These are phyloP conservation scores for Lepidotrigona ventralis DNA, from an alignment of 1,140 invertebrate genomes.

Conservation along the genomic window DNA sequence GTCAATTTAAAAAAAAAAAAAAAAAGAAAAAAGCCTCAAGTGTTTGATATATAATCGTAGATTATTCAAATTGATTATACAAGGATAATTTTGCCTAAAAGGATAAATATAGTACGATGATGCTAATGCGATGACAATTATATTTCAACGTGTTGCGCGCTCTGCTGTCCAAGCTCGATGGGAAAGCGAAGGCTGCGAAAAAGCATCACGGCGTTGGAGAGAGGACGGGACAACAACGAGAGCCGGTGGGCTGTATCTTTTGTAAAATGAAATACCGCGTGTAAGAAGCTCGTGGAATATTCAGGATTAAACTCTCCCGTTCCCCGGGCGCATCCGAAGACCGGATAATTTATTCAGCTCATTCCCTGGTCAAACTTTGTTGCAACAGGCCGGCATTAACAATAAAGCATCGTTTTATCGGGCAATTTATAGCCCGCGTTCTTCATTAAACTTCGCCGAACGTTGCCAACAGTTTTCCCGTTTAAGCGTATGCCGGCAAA, in stretches of 20 bases:
- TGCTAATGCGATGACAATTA: too few relatives aligned
- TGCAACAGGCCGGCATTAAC: conserved; percentile 9
- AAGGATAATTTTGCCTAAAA: too few relatives aligned
- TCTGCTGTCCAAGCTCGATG: not conserved
- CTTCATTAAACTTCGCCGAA: conserved; percentile 16
- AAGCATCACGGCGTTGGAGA: not conserved
- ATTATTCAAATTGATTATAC: too few relatives aligned
- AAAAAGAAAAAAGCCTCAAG: too few relatives aligned
- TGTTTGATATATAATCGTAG: too few relatives aligned
- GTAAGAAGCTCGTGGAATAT: conserved; percentile 17
- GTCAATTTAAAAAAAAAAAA: too few relatives aligned
- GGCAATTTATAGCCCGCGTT: not conserved
- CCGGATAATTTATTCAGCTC: conserved; percentile 31
- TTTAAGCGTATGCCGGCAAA: not conserved
- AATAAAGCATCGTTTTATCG: conserved; percentile 6
- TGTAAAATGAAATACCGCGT: not conserved
- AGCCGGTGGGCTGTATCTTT: not conserved
- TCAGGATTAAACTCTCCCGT: conserved; percentile 19
- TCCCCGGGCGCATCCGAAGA: not conserved
- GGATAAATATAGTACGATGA: too few relatives aligned
- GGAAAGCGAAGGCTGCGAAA: not conserved
- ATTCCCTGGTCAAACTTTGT: conserved; percentile 14
- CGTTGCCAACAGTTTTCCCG: not conserved
- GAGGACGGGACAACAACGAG: not conserved
- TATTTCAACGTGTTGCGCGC: too few relatives aligned